Percentiles rank a stretch among this genome's conserved stretches.
These are phyloP conservation scores for Formica aserva DNA, from an alignment of 2,888 invertebrate species.

Conservation along the genomic window DNA sequence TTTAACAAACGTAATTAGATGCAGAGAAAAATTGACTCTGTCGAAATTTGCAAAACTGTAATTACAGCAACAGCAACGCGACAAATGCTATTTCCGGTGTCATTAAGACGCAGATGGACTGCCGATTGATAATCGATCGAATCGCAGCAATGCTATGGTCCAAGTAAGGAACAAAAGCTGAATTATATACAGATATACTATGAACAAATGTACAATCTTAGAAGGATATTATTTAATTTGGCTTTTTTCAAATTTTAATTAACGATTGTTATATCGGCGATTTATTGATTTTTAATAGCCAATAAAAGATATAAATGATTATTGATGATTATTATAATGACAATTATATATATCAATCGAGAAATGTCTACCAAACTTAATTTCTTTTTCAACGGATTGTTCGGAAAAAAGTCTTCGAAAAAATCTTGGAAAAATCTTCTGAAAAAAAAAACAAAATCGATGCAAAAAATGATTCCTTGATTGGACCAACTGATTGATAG, in stretches of 20 bases:
- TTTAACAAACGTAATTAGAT: constrained; percentile 27
- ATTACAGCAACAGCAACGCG: constrained; percentile 26
- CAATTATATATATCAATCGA: neutral
- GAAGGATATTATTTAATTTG: neutral
- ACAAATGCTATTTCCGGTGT: constrained; percentile 2
- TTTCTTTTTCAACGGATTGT: neutral
- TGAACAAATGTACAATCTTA: neutral
- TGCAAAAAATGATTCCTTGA: constrained; percentile 31
- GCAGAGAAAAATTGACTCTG: neutral
- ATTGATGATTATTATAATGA: neutral
- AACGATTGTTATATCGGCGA: neutral
- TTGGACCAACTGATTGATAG: constrained; percentile 53
- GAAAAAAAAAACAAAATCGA: neutral
- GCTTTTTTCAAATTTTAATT: neutral
- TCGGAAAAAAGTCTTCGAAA: neutral
- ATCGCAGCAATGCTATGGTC: constrained; percentile 14
- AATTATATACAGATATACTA: neutral
- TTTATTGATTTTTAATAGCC: neutral
- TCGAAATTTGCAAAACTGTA: constrained; percentile 24
- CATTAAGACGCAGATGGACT: constrained; percentile 6
- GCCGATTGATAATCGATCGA: constrained; percentile 16
- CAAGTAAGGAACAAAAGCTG: constrained; percentile 47
- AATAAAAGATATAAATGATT: neutral
- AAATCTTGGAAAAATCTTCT: neutral
- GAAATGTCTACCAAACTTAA: neutral